phyloP scores from a whole-genome alignment of 2,797 vertebrate species.

The Enteromius anoplus region DNA sequence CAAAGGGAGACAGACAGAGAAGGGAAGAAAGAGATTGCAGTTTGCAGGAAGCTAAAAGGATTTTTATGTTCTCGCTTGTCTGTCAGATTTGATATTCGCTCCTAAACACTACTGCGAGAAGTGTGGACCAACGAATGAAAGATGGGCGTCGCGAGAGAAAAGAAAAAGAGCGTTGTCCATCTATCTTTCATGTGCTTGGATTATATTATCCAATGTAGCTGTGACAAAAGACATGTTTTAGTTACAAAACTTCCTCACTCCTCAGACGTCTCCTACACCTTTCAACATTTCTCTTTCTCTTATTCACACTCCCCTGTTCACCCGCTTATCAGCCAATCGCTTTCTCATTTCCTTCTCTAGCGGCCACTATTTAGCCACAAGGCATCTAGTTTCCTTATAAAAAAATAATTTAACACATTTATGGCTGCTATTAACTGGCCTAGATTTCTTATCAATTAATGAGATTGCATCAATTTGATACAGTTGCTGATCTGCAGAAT shows the following conservation, averaged over 20 bases:
- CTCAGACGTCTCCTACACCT: constrained; percentile 45
- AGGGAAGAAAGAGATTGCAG: constrained; percentile 9
- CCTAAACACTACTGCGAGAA: constrained; percentile 69
- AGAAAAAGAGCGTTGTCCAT: constrained; percentile 60
- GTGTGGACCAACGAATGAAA: constrained; percentile 51
- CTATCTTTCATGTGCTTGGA: constrained; percentile 71
- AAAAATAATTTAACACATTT: constrained; percentile 30
- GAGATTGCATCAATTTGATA: not conserved
- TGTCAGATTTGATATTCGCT: constrained; percentile 59
- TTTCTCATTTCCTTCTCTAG: not conserved
- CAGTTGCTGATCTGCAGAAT: not conserved
- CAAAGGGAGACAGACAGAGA: constrained; percentile 1
- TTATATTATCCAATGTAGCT: constrained; percentile 71
- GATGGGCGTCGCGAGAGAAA: constrained; percentile 8
- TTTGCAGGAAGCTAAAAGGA: constrained; percentile 77
- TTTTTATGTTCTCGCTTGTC: constrained; percentile 80
- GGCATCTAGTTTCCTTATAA: constrained; percentile 15
- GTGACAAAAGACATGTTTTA: constrained; percentile 71
- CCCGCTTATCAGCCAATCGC: constrained; percentile 64
- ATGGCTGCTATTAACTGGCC: constrained; percentile 19
- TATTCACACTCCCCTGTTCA: constrained; percentile 45
- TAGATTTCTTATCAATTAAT: constrained; percentile 33
- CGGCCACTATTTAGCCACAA: constrained; percentile 14
- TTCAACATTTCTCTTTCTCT: constrained; percentile 16
- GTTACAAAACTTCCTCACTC: constrained; percentile 63